A percentile compares a stretch with the other conserved stretches of the same genome.
Evolutionary conservation across 2,888 invertebrate species (phyloP).

Genomic region (Hydriomena furcata): DNA sequence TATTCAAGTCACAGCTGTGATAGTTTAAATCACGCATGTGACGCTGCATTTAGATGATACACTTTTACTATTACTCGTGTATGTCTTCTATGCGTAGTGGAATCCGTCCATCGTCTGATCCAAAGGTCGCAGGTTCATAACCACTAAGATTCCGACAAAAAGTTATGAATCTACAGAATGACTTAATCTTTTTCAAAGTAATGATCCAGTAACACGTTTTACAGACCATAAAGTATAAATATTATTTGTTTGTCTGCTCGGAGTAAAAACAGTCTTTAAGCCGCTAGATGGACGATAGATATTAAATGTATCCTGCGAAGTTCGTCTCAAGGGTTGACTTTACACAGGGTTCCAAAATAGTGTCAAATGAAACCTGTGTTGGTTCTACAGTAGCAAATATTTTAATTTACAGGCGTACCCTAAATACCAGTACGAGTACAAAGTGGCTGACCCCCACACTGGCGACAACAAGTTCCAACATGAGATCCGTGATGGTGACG

Average conservation of each 20-base stretch:
- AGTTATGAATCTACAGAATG: no score
- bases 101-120: neutral
- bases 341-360: no score
- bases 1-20: conserved; percentile 53
- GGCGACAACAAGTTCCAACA: conserved; percentile 85
- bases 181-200: no score
- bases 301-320: no score
- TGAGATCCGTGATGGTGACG: conserved; percentile 84
- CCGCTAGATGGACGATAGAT: no score
- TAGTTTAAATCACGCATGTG: conserved; percentile 48
- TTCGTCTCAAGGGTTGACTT: no score
- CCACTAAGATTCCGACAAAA: no score
- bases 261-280: no score
- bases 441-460: conserved; percentile 84
- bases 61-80: conserved; percentile 43
- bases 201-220: no score
- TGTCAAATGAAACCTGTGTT: no score
- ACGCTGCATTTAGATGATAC: conserved; percentile 47
- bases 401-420: conserved; percentile 70
- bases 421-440: conserved; percentile 84
- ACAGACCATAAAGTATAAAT: no score
- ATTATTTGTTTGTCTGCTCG: no score
- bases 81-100: neutral
- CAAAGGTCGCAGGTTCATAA: neutral
- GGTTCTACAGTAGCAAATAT: neutral